Evolutionary conservation across 2,888 invertebrate species (phyloP).

Genomic region (Torymus auratus): DNA sequence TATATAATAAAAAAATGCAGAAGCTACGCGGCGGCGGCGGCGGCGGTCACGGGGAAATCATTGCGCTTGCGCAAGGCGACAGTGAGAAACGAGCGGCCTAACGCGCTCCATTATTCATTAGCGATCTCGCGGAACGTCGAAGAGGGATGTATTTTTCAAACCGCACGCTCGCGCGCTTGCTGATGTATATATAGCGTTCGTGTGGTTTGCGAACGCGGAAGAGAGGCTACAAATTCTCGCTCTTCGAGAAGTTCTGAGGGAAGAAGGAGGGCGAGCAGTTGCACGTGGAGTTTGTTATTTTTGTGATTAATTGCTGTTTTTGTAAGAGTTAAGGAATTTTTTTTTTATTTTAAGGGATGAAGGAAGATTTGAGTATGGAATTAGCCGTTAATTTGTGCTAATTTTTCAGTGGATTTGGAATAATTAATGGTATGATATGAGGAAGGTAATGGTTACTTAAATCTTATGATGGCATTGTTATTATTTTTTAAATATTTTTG

Average conservation of each 20-base stretch:
- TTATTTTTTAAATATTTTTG: too few species aligned
- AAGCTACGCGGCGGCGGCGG: too few species aligned
- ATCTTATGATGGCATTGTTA: too few species aligned
- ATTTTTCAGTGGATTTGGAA: too few species aligned
- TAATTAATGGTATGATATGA: too few species aligned
- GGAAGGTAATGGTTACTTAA: too few species aligned
- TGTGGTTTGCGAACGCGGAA: neutral
- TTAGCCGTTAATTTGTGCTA: too few species aligned
- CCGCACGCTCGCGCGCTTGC: neutral
- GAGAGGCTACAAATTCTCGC: conserved; percentile 37
- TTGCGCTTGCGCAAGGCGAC: conserved; percentile 26
- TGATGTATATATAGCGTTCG: neutral
- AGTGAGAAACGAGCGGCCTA: conserved; percentile 52
- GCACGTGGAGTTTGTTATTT: conserved; percentile 14
- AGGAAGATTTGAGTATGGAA: too few species aligned
- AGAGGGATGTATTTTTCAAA: conserved; percentile 55
- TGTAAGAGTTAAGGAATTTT: neutral
- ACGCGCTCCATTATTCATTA: conserved; percentile 59
- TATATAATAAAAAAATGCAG: neutral
- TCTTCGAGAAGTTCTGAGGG: too few species aligned
- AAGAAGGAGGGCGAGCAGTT: too few species aligned
- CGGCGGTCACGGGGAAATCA: conserved; percentile 11
- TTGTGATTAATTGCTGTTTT: conserved; percentile 42
- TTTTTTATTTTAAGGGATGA: conserved; percentile 2
- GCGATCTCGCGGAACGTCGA: conserved; percentile 44